Evolutionary conservation across 2,888 invertebrate species (phyloP).

Genomic region (Shargacucullia verbasci): DNA sequence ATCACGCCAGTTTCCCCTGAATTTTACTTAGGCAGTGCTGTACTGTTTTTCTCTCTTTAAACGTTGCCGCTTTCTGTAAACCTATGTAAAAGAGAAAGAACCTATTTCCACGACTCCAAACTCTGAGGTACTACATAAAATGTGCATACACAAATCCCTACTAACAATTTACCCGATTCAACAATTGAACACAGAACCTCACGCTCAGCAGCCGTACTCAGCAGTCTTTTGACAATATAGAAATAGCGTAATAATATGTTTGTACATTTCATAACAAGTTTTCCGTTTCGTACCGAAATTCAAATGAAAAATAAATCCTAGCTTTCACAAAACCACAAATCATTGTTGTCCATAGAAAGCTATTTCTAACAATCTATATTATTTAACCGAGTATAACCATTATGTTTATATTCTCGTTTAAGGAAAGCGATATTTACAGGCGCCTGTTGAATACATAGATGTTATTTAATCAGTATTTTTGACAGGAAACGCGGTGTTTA

Average conservation of each 20-base stretch:
- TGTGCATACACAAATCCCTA: too few relatives aligned
- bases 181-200: too few relatives aligned
- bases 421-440: slow-evolving; percentile 42
- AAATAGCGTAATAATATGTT: not conserved
- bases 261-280: slow-evolving; percentile 18
- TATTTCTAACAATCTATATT: slow-evolving; percentile 47
- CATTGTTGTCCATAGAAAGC: slow-evolving; percentile 40
- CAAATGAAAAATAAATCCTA: slow-evolving; percentile 37
- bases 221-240: not conserved
- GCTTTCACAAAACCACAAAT: slow-evolving; percentile 54
- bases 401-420: slow-evolving; percentile 26
- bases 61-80: too few relatives aligned
- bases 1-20: too few relatives aligned
- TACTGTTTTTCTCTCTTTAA: too few relatives aligned
- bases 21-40: too few relatives aligned
- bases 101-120: too few relatives aligned
- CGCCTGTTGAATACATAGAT: slow-evolving; percentile 35
- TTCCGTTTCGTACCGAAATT: slow-evolving; percentile 16
- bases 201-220: too few relatives aligned
- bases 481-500: slow-evolving; percentile 62
- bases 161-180: too few relatives aligned
- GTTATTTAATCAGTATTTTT: slow-evolving; percentile 60
- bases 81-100: too few relatives aligned
- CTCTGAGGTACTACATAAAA: too few relatives aligned
- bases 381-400: slow-evolving; percentile 28